Evolutionary conservation across 2,888 invertebrate genomes (phyloP), one percentile per base, ranked within the genome.

Genomic region (Rhorus exstirpatorius): DNA sequence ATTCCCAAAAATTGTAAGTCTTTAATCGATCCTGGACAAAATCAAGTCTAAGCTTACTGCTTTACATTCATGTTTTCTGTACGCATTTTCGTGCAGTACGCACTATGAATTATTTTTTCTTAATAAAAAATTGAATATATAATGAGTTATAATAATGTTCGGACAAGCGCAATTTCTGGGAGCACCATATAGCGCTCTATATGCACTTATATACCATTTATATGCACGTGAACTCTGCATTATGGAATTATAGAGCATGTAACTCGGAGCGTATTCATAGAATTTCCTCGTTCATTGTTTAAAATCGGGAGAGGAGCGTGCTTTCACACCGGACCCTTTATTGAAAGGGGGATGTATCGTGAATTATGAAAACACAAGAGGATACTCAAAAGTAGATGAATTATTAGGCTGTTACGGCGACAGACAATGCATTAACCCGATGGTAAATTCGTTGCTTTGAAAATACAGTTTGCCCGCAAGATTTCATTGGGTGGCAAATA

Each of bases 281-380:
- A 61, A 51, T 61, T 74, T 51, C 51, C 51, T 7, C 19, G 12
- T 14, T 51, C 61, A 74, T 74, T 74, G 61, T 74, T 63, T 38
- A 74, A 53, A 31, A 38, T 63, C 26, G 61, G 38, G 35, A 74
- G 35, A 17, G 3, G 17, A 74, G 26, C 7, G 35, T 63, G 24
- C 61, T 24, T 61, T 51, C 51, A 41, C 51, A 70, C 17, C 53
- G 44, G 24, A 26, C 26, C 24, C 41, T 14, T 17, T 17, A 14
- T 61, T 49, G 24, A 51, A 51, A 51, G 38, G 61, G 1, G 31
- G 35, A 35, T 38, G 17, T 61, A 31, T 61, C 35, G 31, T 26
- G 71, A 46, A 60, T 35, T 49, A 46, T 49, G 49, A 46, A 60
- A 60, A 35, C 55, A 31, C 4, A 21, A 26, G 46, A 35, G 7